Evolutionary conservation across 2,888 invertebrate genomes (phyloP), one percentile per base, ranked within the genome.

Genomic region (Epistrophella euchroma): DNA sequence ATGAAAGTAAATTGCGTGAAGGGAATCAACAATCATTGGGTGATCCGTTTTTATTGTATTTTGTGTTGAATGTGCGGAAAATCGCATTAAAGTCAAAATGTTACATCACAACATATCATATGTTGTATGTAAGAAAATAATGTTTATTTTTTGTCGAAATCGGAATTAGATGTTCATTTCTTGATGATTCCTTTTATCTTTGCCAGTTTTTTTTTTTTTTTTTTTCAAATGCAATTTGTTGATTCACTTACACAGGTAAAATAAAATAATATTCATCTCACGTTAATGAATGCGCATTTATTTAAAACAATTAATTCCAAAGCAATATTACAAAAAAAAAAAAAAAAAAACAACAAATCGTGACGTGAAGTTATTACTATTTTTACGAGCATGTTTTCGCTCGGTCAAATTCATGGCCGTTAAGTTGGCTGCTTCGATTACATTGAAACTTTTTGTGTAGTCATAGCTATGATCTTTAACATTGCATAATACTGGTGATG

Each of bases 401-500:
- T 66, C 72, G 84, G 84, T 80, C 84, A 80, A 85, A 76, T 80
- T 85, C 84, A 85, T 85, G 84, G 84, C 52, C 84, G 75, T 71
- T 19, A 45, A 70, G 47, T 58, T 45, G n/a, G 71, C 37, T 56
- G 37, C 11, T 66, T 64, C 64, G 82, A 77, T 82, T 68, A 73
- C 79, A 68, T 52, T 77, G 50, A 47, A 72, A 58, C 45, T 37
- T 68, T 32, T 0, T 32, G 32, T 52, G 37, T 32, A 66, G 37
- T 68, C 68, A 60, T 37, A 64, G 45, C 37, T 55, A 37, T 60
- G 68, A 70, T 79, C 60, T 79, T 55, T 70, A 35, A 28, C 40
- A 28, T 75, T 84, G 74, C 79, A 79, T 84, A 84, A 84, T 84
- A 62, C 32, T 3, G 11, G 45, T 75, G 62, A 62, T 3, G 17